Evolutionary conservation across 2,888 invertebrate genomes (phyloP).

Genomic region (Xestia xanthographa): DNA sequence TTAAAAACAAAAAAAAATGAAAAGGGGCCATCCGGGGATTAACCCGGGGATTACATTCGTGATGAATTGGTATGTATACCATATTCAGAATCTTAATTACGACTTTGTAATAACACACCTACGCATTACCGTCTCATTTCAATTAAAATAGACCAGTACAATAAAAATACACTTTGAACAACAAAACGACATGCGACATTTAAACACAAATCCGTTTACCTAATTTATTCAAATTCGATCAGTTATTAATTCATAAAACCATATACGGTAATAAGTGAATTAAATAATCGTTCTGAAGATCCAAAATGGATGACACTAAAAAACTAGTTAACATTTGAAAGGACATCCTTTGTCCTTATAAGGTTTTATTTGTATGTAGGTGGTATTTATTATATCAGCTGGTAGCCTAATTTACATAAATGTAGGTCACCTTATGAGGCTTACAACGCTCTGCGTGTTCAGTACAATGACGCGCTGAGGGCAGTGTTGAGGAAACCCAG

Average conservation of each 20-base stretch:
- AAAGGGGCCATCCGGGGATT: no score
- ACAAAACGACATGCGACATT: background rate
- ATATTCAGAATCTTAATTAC: background rate
- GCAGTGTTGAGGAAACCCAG: no score
- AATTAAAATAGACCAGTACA: background rate
- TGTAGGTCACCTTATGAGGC: conserved; percentile 24
- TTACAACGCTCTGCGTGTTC: no score
- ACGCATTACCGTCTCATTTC: background rate
- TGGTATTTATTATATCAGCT: background rate
- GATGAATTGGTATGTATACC: no score
- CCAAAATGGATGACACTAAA: conserved; percentile 7
- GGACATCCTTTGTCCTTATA: background rate
- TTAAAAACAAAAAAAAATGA: no score
- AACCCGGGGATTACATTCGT: no score
- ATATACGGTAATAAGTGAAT: conserved; percentile 1
- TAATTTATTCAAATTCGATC: conserved; percentile 38
- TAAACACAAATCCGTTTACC: background rate
- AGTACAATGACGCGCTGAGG: no score
- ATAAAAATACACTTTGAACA: background rate
- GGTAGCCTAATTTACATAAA: background rate
- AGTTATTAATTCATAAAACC: conserved; percentile 6
- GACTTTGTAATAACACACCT: background rate
- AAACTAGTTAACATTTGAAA: conserved; percentile 19
- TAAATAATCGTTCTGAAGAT: conserved; percentile 11
- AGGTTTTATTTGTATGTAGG: background rate